Evolutionary conservation across 2,113 vertebrate genomes (phyloP), one percentile per base, ranked within the genome.

Genomic region (Neolamprologus longior): DNA sequence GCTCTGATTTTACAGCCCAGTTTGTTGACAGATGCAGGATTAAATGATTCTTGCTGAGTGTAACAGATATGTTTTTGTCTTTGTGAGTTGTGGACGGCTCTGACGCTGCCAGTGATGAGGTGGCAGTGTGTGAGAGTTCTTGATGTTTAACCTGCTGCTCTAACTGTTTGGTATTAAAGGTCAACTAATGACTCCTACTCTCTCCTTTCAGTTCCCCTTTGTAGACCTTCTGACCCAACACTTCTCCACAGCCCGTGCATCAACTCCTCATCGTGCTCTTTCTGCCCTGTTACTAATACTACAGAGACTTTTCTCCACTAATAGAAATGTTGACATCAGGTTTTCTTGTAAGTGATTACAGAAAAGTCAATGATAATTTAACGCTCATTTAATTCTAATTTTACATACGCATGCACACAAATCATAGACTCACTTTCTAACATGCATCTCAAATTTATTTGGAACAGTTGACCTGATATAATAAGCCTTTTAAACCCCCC

Each of bases 401-500:
- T 1, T 68, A 21, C 10, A n/a, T 0, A 37, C 2, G 5, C 35
- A 68, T 24, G n/a, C 35, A 71, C n/a, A 24, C 5, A 71, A 71
- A 71, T 71, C 37, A 15, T 42, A 71, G 66, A 71, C n/a, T 0
- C 66, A 6, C n/a, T 40, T 71, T 68, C 63, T 24, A 68, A 68
- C 21, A 28, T 31, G 24, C 15, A 17, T 50, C 42, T 45, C 26
- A 50, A 78, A 78, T 50, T 50, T 50, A 7, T 78, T 78, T 50
- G 4, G 6, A 28, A 78, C 26, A 50, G 71, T 1, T 12, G 71
- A 31, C 15, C 10, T 31, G 24, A 76, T 28, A 47, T 0, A 76
- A 50, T 0, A 76, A 76, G 24, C 71, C 42, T 19, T 50, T 47
- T 0, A 19, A 50, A 76, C 24, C 17, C 71, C 24, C 9, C 1